Conservation (phyloP, 2,113 vertebrate genomes). For the Corythoichthys intestinalis region DNA sequence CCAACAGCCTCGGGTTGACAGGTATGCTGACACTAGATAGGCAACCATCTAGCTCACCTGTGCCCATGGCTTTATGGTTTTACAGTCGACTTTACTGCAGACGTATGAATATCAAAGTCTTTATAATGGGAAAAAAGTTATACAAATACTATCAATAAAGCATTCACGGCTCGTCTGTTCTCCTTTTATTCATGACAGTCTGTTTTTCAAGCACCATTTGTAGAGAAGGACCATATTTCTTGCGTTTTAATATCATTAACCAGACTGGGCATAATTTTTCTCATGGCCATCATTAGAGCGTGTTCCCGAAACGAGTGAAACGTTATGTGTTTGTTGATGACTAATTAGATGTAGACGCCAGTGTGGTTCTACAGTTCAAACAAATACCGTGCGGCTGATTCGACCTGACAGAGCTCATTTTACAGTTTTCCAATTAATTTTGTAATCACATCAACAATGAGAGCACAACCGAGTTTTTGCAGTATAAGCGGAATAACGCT, state of each 20-base stretch:
- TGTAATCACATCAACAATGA: conserved; percentile 25
- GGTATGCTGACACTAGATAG: too few relatives aligned
- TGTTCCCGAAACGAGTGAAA: conserved; percentile 15
- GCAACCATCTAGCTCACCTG: too few relatives aligned
- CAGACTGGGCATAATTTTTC: conserved; percentile 22
- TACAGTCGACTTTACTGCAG: conserved; percentile 37
- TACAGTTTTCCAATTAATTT: conserved; percentile 22
- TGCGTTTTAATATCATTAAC: conserved; percentile 40
- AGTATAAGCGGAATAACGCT: conserved; percentile 2
- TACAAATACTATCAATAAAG: conserved; percentile 51
- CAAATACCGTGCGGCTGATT: not conserved
- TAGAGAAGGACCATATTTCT: conserved; percentile 17
- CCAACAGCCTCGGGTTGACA: too few relatives aligned
- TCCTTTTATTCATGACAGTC: conserved; percentile 9
- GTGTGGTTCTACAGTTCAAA: conserved; percentile 1
- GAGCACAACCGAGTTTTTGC: conserved; percentile 13
- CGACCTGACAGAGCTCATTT: conserved; percentile 9
- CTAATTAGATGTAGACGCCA: conserved; percentile 17
- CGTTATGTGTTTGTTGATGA: conserved; percentile 15
- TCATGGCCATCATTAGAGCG: conserved; percentile 20
- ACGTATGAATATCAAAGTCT: conserved; percentile 63
- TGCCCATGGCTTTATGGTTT: too few relatives aligned
- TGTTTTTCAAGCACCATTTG: conserved; percentile 52
- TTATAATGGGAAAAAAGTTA: conserved; percentile 36
- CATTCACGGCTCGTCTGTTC: conserved; percentile 40